Evolutionary conservation across 2,888 invertebrate genomes (phyloP).

Genomic region (Dasypolia templi): DNA sequence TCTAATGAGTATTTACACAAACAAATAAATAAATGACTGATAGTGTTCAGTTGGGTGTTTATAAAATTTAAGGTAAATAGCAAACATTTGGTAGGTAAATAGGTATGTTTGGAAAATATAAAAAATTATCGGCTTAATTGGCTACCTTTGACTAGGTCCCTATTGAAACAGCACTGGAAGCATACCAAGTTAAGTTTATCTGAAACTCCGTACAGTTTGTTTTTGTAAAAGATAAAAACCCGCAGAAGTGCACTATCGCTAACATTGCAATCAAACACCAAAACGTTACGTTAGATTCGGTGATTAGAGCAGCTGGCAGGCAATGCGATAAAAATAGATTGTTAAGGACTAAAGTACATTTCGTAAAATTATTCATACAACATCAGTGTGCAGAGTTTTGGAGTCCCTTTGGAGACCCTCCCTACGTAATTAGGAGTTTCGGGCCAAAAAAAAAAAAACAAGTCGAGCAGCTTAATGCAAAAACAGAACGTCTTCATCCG

Average conservation of each 20-base stretch:
- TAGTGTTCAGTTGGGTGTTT: background rate
- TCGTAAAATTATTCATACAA: conserved; percentile 18
- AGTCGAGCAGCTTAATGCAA: background rate
- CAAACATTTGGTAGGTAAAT: conserved; percentile 8
- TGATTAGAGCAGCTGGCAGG: conserved; percentile 23
- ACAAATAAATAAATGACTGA: too few species aligned
- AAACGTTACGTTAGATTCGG: conserved; percentile 36
- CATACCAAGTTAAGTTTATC: conserved; percentile 14
- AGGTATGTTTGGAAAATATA: background rate
- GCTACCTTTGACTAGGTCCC: background rate
- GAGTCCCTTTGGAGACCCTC: too few species aligned
- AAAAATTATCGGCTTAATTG: background rate
- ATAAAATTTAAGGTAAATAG: too few species aligned
- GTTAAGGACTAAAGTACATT: conserved; percentile 40
- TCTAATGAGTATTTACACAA: too few species aligned
- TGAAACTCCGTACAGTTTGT: conserved; percentile 10
- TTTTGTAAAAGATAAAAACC: conserved; percentile 5
- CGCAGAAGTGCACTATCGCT: conserved; percentile 14
- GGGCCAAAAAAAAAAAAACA: background rate
- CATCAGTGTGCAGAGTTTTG: background rate
- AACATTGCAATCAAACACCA: conserved; percentile 32
- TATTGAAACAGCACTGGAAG: conserved; percentile 19
- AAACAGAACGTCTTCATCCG: conserved; percentile 15
- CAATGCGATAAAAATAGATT: conserved; percentile 36
- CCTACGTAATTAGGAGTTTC: background rate